Evolutionary conservation across 2,113 vertebrate species (phyloP), one percentile per base, ranked within the genome.

Genomic region (Cercopithecus mona): DNA sequence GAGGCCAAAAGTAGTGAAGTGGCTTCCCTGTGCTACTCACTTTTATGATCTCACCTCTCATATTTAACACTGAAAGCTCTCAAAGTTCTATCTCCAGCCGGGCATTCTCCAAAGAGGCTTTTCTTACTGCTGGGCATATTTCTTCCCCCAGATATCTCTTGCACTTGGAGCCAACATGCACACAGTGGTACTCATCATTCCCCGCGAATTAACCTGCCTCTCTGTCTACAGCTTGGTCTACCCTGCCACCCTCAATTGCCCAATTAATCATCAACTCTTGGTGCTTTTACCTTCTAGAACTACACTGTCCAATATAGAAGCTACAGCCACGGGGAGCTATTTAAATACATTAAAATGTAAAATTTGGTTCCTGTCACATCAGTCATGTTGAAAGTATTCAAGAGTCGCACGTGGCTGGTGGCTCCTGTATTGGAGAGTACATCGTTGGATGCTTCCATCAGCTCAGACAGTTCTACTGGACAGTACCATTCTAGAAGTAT

Each of bases 381-480:
- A 32, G 45, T 25, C 57, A 64, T 32, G 9, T 72, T 38, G 3
- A 16, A 64, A 64, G 59, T 10, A n/a, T 20, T 66, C 27, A 1
- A 17, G 14, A 43, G 80, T 45, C 25, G 1, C 2, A 2, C 1
- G 2, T 25, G 70, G 55, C 68, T 59, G 43, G 40, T 1, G 1
- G 61, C 25, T 1, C 32, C 75, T 1, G 0, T 11, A 30, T 7
- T 38, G 22, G 40, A 52, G 50, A 76, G 38, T 2, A 18, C 23
- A 23, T 64, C 27, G 8, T 14, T 3, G 13, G 23, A 52, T 1
- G 27, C 10, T 2, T 14, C 48, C 14, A 2, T 30, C 57, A 3
- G 43, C 2, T 14, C 55, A 70, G 48, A 55, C 20, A 79, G 25
- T 27, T 35, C 59, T 45, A 5, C 27, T 23, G 50, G 48, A 45